Percentiles rank a stretch among this genome's conserved stretches.
phyloP scores from a whole-genome alignment of 2,888 invertebrate genomes.

The Coronaproctus castanopsis region DNA sequence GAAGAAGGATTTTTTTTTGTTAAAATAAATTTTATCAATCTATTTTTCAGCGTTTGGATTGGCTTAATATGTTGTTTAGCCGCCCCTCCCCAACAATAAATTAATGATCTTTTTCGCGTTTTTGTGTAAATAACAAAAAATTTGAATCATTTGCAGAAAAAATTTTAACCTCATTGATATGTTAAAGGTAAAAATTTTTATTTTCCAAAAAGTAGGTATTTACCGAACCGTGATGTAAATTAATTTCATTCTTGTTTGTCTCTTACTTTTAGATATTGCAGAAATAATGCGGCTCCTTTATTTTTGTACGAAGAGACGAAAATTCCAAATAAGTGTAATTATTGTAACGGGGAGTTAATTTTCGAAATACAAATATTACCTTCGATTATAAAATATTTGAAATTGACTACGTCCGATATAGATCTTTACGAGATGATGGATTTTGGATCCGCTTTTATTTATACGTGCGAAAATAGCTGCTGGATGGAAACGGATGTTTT shows the following conservation, averaged over 20 bases:
- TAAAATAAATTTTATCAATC: no score
- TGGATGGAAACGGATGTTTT: constrained; percentile 50
- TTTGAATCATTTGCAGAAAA: no score
- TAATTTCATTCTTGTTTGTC: neutral
- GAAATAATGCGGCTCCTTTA: constrained; percentile 42
- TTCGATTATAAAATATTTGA: constrained; percentile 49
- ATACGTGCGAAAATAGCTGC: constrained; percentile 65
- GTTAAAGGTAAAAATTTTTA: neutral
- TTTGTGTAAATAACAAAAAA: no score
- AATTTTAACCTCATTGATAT: no score
- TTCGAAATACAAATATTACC: constrained; percentile 74
- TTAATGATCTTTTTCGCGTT: no score
- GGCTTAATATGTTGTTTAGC: no score
- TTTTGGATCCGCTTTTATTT: constrained; percentile 69
- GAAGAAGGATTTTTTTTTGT: no score
- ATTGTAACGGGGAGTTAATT: constrained; percentile 47
- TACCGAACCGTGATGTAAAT: neutral
- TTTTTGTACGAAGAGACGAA: constrained; percentile 44
- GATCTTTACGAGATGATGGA: constrained; percentile 33
- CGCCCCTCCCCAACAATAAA: no score
- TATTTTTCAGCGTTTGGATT: no score
- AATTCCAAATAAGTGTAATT: constrained; percentile 33
- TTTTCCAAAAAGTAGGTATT: neutral
- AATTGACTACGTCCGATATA: constrained; percentile 25
- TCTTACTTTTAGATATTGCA: constrained; percentile 42